phyloP scores from a whole-genome alignment of 1,140 invertebrate genomes.

The Medauroidea extradentata region DNA sequence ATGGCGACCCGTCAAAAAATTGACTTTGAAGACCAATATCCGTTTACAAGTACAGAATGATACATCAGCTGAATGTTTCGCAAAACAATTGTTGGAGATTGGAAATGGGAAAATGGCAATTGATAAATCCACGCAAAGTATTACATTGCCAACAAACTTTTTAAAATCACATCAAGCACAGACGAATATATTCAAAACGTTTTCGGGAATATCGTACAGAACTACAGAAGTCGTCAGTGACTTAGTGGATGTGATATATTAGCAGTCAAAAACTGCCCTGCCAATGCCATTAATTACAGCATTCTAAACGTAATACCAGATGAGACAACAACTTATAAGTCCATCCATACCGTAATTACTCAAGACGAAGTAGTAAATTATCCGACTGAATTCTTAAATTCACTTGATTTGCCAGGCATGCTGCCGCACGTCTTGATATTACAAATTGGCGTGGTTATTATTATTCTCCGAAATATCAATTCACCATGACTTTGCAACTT shows the following conservation, averaged over 20 bases:
- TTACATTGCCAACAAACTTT: too few species aligned
- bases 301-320: conserved; percentile 33
- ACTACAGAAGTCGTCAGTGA: conserved; percentile 38
- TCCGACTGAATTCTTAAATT: conserved; percentile 13
- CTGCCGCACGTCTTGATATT: conserved; percentile 30
- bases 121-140: too few species aligned
- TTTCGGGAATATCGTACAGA: conserved; percentile 24
- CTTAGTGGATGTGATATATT: conserved; percentile 34
- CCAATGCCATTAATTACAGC: conserved; percentile 33
- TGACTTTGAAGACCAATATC: too few species aligned
- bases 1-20: too few species aligned
- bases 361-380: conserved; percentile 8
- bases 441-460: too few species aligned
- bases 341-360: conserved; percentile 7
- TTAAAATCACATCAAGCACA: too few species aligned
- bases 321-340: conserved; percentile 17
- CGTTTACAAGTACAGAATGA: too few species aligned
- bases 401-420: conserved; percentile 22
- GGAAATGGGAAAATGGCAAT: too few species aligned
- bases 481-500: conserved; percentile 44
- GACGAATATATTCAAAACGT: too few species aligned
- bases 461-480: conserved; percentile 40
- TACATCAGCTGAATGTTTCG: too few species aligned
- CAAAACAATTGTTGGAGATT: neutral
- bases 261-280: conserved; percentile 27